phyloP scores from a whole-genome alignment of 2,113 vertebrate genomes.

The Panthera leo region DNA sequence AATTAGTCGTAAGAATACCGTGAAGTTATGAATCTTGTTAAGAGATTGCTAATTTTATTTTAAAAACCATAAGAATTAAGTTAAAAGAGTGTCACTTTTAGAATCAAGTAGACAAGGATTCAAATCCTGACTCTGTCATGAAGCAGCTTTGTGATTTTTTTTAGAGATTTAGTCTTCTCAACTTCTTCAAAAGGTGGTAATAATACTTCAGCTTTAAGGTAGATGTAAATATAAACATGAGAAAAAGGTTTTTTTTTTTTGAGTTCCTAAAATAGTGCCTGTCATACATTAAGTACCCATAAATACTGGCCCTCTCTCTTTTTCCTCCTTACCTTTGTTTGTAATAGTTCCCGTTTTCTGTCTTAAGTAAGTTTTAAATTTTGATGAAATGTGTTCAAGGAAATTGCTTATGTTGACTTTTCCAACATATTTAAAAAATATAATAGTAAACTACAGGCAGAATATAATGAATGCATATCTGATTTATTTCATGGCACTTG shows the following conservation, averaged over 20 bases:
- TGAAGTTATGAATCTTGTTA: neutral
- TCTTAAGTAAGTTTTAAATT: neutral
- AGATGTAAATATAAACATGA: neutral
- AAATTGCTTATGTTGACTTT: neutral
- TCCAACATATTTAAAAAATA: neutral
- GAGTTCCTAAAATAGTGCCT: neutral
- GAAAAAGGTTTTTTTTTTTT: neutral
- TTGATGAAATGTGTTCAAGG: neutral
- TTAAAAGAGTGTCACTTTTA: neutral
- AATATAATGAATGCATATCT: neutral
- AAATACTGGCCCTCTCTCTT: neutral
- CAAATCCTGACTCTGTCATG: neutral
- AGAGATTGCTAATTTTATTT: conserved; percentile 18
- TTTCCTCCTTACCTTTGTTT: neutral
- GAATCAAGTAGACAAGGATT: neutral
- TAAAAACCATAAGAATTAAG: neutral
- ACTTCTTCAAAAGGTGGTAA: neutral
- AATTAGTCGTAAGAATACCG: neutral
- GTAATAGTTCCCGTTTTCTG: neutral
- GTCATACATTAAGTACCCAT: neutral
- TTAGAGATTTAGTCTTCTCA: neutral
- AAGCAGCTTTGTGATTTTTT: neutral
- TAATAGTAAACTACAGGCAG: neutral
- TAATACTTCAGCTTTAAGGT: neutral
- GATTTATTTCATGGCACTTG: neutral